These are phyloP conservation scores for Prochilodus magdalenae DNA, from an alignment of 2,113 vertebrate genomes.

Conservation along the genomic window DNA sequence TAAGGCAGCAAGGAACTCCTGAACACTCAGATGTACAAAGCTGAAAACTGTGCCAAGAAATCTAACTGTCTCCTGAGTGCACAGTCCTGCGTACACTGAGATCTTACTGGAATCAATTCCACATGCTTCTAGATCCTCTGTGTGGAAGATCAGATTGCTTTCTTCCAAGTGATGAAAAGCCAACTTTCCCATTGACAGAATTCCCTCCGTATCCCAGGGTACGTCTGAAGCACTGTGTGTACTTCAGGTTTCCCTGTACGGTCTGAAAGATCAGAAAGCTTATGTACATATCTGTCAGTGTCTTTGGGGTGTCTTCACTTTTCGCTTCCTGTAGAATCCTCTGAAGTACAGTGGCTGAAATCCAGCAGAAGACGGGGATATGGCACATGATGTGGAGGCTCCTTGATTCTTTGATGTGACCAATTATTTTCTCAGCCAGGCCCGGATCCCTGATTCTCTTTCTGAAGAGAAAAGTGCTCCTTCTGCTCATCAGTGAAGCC, in stretches of 20 bases:
- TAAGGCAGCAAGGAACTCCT: no score
- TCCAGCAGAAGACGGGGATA: no score
- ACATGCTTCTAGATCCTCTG: background rate
- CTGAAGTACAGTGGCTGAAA: no score
- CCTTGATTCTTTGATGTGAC: conserved; percentile 9
- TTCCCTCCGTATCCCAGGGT: no score
- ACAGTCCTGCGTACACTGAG: no score
- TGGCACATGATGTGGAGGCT: conserved; percentile 38
- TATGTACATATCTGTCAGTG: conserved; percentile 45
- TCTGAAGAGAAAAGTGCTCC: background rate
- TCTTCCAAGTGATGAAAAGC: no score
- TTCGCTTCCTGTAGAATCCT: no score
- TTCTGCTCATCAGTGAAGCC: conserved; percentile 13
- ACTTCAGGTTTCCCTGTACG: conserved; percentile 27
- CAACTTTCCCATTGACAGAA: no score
- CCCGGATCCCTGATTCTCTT: background rate
- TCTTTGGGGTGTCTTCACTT: no score
- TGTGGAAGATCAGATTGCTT: conserved; percentile 42
- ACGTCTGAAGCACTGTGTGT: conserved; percentile 22
- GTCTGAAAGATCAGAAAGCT: conserved; percentile 33
- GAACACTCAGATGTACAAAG: no score
- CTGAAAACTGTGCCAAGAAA: no score
- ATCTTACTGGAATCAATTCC: background rate
- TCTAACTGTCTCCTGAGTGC: no score
- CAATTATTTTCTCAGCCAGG: conserved; percentile 10